These are phyloP conservation scores for Neomorphus geoffroyi DNA, from an alignment of 2,797 vertebrate species.

Conservation along the genomic window DNA sequence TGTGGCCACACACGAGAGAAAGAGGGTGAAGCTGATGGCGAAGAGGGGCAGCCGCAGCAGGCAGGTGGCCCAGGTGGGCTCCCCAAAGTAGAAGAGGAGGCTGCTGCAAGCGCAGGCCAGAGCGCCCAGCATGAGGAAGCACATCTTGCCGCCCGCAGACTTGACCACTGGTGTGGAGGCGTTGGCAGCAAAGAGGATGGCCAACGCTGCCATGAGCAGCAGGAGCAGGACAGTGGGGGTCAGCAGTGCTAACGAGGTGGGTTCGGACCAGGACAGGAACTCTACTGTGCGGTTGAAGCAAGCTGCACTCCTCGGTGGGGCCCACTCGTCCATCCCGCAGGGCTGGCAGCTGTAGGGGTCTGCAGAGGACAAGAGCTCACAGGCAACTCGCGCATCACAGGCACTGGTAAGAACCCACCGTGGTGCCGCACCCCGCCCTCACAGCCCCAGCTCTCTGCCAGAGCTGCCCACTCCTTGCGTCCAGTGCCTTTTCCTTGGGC, in stretches of 20 bases:
- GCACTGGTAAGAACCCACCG: background rate
- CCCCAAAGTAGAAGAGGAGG: constrained; percentile 80
- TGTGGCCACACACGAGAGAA: constrained; percentile 82
- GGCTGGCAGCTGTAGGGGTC: constrained; percentile 66
- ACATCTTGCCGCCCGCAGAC: constrained; percentile 84
- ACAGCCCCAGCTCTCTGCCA: fast-evolving
- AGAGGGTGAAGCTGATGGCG: constrained; percentile 75
- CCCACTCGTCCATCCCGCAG: constrained; percentile 80
- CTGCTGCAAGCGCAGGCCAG: constrained; percentile 72
- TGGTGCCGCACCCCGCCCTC: fast-evolving
- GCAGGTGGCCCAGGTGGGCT: constrained; percentile 71
- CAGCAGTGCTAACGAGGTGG: constrained; percentile 71
- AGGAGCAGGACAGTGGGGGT: constrained; percentile 45
- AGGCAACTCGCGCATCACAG: fast-evolving
- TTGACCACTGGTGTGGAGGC: constrained; percentile 83
- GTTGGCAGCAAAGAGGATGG: constrained; percentile 76
- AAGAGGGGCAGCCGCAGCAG: constrained; percentile 74
- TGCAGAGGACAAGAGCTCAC: background rate
- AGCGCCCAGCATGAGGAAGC: constrained; percentile 84
- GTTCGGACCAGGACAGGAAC: constrained; percentile 74
- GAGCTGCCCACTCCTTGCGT: fast-evolving
- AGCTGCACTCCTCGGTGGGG: constrained; percentile 70
- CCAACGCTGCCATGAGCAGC: constrained; percentile 58
- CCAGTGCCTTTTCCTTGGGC: fast-evolving
- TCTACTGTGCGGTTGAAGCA: constrained; percentile 74